Evolutionary conservation across 1,140 invertebrate genomes (phyloP).

Genomic region (Cydia pomonella): DNA sequence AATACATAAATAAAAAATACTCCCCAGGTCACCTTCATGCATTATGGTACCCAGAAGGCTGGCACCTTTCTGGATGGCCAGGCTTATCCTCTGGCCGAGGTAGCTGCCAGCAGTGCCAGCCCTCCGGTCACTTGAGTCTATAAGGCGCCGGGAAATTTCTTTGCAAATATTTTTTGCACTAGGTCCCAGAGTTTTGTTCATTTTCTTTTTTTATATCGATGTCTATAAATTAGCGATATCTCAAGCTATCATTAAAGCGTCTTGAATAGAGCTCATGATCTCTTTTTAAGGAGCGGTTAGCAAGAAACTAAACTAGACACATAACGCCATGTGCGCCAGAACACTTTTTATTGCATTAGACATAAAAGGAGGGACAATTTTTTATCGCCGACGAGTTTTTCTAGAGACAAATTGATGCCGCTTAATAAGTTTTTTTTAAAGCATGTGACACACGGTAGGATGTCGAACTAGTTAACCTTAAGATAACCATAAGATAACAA

Average conservation of each 20-base stretch:
- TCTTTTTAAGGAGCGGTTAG: slow-evolving; percentile 17
- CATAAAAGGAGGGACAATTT: slow-evolving; percentile 21
- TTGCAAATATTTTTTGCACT: no score
- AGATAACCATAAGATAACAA: no score
- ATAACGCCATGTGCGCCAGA: slow-evolving; percentile 17
- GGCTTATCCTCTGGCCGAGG: no score
- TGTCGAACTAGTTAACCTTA: neutral
- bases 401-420: slow-evolving; percentile 21
- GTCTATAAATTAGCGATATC: neutral
- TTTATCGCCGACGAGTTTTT: slow-evolving; percentile 19
- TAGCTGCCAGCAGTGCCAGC: no score
- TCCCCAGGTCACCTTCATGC: no score
- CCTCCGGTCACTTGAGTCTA: no score
- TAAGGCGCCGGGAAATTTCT: no score
- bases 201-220: no score
- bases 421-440: slow-evolving; percentile 4
- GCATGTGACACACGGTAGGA: neutral
- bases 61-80: no score
- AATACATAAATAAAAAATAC: no score
- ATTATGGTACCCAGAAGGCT: no score
- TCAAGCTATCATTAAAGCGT: neutral
- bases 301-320: neutral
- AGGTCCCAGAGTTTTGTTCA: no score
- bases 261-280: neutral
- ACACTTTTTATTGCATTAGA: neutral